These are phyloP conservation scores for Molossus alvarezi DNA, from an alignment of 2,797 vertebrate genomes.

Conservation along the genomic window DNA sequence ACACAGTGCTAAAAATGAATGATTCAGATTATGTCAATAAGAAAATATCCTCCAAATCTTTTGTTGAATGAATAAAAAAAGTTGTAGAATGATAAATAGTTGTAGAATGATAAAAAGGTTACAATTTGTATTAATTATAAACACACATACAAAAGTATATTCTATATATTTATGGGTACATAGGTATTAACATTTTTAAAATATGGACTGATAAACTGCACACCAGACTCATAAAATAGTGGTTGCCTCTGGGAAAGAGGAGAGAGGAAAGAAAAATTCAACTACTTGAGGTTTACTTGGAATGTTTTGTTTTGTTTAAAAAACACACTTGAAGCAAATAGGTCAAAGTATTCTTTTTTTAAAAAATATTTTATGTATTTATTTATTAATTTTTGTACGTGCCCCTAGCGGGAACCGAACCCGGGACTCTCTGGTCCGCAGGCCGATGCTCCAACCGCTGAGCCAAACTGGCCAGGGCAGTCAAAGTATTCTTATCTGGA, in stretches of 20 bases:
- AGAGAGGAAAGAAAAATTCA: not conserved
- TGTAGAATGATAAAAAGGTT: constrained; percentile 42
- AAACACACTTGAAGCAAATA: constrained; percentile 12
- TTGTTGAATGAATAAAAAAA: constrained; percentile 21
- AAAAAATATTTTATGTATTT: too few relatives aligned
- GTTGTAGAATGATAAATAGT: constrained; percentile 34
- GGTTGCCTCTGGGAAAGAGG: not conserved
- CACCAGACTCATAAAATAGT: not conserved
- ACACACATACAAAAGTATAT: not conserved
- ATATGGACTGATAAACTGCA: not conserved
- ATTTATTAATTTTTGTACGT: too few relatives aligned
- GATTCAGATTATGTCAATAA: constrained; percentile 11
- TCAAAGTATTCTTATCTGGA: not conserved
- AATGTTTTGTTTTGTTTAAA: constrained; percentile 61
- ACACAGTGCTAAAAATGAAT: constrained; percentile 2
- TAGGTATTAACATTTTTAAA: constrained; percentile 7
- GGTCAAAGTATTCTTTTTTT: not conserved
- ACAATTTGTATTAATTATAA: constrained; percentile 49
- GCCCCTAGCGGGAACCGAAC: too few relatives aligned
- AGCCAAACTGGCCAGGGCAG: too few relatives aligned
- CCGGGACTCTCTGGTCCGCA: too few relatives aligned
- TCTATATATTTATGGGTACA: not conserved
- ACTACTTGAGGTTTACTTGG: constrained; percentile 3
- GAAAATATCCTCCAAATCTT: not conserved
- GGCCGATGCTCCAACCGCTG: too few relatives aligned